Evolutionary conservation across 2,113 vertebrate genomes (phyloP).

Genomic region (Sardina pilchardus): DNA sequence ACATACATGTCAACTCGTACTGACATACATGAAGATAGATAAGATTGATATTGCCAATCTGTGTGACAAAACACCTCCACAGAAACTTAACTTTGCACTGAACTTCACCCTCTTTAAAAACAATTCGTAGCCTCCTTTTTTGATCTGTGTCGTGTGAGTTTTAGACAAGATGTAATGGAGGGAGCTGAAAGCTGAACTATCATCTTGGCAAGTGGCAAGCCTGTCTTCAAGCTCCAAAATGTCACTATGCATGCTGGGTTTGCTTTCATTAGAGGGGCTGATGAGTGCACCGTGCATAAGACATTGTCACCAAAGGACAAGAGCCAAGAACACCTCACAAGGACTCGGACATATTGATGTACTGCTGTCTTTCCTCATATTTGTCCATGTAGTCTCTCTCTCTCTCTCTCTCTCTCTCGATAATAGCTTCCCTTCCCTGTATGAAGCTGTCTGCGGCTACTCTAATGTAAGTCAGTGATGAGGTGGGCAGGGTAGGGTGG

Average conservation of each 20-base stretch:
- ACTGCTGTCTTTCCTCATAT: background rate
- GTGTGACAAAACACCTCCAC: background rate
- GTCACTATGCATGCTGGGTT: conserved; percentile 29
- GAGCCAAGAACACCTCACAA: conserved; percentile 23
- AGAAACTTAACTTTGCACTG: background rate
- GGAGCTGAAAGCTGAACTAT: background rate
- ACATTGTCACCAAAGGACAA: conserved; percentile 38
- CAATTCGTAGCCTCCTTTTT: background rate
- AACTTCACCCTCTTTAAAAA: background rate
- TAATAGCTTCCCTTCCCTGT: background rate
- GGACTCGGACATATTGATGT: conserved; percentile 39
- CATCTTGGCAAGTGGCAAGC: no score
- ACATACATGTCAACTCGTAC: background rate
- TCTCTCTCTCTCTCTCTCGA: background rate
- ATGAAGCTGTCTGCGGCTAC: background rate
- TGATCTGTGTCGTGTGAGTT: background rate
- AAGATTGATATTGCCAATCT: background rate
- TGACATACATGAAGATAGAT: background rate
- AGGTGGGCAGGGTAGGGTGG: background rate
- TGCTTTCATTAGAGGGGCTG: conserved; percentile 37
- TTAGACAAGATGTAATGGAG: background rate
- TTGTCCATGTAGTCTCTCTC: background rate
- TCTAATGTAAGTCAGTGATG: background rate
- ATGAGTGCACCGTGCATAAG: conserved; percentile 39
- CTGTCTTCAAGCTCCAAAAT: background rate